Base-by-base conservation (phyloP, 2,797 vertebrate species). In the Coreius guichenoti region DNA sequence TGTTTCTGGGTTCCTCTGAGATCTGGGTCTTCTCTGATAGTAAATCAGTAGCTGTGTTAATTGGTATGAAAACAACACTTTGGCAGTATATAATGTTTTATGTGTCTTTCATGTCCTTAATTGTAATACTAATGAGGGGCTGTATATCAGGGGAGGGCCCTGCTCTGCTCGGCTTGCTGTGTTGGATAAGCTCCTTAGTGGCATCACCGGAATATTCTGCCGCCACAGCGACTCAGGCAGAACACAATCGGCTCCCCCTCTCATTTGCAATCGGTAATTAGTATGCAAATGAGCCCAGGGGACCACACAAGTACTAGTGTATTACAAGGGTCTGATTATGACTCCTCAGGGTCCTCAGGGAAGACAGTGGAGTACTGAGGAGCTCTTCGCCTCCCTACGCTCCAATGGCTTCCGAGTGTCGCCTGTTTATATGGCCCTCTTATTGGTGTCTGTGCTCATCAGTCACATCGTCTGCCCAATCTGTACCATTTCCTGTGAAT, bases 41-140 rank as follows among this genome's bases (percentile, higher is more conserved):
- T 98, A 99, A 99, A 99, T 99, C 97, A 97, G 95, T 29, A 91
- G 92, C 94, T 95, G 96, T 97, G 97, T 97, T 99, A 99, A 99
- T 98, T 99, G 98, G 97, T 96, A 97, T 96, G 96, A 99, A 98
- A 99, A 97, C 97, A 99, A 98, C 97, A 96, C 96, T 99, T 98
- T 97, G 97, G 98, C 97, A 99, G 98, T 99, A 99, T 99, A 99
- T 99, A 99, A 99, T 97, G 97, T 99, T 99, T 99, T 99, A 99
- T 99, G 97, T 97, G 96, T 97, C 96, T 97, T 97, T 97, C 96
- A 96, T 96, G 96, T 96, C 96, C 95, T 97, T 98, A 98, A 99
- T 99, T 96, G 97, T 97, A 96, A 96, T 97, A 96, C 97, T 98
- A 97, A 97, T 97, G 95, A 96, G 96, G 95, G 95, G 95, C 96